Conservation (phyloP, 2,888 invertebrate species). For the Suillia variegata region DNA sequence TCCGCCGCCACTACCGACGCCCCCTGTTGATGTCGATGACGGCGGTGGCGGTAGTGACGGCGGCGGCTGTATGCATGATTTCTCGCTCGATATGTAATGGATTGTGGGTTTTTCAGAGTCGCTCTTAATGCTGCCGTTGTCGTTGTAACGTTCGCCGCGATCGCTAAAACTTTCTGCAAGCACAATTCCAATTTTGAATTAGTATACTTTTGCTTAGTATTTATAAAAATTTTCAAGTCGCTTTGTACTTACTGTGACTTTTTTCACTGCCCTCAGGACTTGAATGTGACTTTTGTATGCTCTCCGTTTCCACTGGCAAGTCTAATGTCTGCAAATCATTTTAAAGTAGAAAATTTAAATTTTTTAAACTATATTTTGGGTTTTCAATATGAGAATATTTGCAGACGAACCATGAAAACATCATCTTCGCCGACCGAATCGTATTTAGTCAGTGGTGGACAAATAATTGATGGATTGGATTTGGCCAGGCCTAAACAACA, state of each 20-base stretch:
- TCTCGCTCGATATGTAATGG: constrained; percentile 67
- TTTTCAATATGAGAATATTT: neutral
- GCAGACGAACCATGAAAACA: constrained; percentile 85
- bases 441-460: constrained; percentile 62
- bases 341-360: neutral
- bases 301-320: constrained; percentile 81
- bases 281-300: constrained; percentile 65
- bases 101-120: constrained; percentile 61
- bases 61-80: constrained; percentile 35
- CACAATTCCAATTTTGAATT: neutral
- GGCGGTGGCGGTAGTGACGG: neutral
- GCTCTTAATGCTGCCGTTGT: constrained; percentile 45
- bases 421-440: constrained; percentile 88
- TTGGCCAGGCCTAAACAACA: constrained; percentile 72
- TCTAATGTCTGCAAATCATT: constrained; percentile 73
- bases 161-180: constrained; percentile 52
- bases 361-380: no score
- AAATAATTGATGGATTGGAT: constrained; percentile 68
- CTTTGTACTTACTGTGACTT: constrained; percentile 57
- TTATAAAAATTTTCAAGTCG: no score
- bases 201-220: neutral
- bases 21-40: constrained; percentile 18
- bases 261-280: constrained; percentile 69
- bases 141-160: constrained; percentile 49
- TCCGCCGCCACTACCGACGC: constrained; percentile 24